Evolutionary conservation across 2,797 vertebrate species (phyloP).

Genomic region (Rhabdophis nuchalis): DNA sequence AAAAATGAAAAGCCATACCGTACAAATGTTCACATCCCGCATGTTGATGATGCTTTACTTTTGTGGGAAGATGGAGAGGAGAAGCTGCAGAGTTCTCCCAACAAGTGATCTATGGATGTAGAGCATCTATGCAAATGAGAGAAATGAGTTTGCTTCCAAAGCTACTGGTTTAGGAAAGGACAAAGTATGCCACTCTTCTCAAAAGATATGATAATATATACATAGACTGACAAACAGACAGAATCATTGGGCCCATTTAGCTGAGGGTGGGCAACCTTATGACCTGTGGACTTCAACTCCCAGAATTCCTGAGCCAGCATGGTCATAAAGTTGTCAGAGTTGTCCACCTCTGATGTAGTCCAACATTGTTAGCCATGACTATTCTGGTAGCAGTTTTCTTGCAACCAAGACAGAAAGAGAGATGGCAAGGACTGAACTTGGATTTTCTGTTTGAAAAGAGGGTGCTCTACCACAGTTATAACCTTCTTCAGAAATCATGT

Average conservation of each 20-base stretch:
- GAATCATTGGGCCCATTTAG: neutral
- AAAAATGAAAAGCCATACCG: slow-evolving; percentile 78
- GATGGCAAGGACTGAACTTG: neutral
- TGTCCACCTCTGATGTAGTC: neutral
- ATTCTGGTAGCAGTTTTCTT: neutral
- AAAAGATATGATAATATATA: neutral
- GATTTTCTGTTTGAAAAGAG: neutral
- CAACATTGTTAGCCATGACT: neutral
- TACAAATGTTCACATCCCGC: slow-evolving; percentile 82
- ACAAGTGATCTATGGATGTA: neutral
- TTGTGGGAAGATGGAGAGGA: neutral
- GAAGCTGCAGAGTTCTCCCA: neutral
- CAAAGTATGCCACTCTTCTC: neutral
- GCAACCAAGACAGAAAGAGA: neutral
- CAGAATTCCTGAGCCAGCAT: neutral
- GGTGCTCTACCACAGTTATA: neutral
- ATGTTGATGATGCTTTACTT: slow-evolving; percentile 78
- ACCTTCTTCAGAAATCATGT: neutral
- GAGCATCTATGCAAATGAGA: neutral
- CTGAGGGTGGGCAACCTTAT: neutral
- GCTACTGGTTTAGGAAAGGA: neutral
- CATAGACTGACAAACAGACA: neutral
- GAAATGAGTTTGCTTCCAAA: slow-evolving; percentile 19
- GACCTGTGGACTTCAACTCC: neutral
- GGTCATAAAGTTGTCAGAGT: neutral